phyloP scores from a whole-genome alignment of 2,888 invertebrate species.

The Itoplectis maculator region DNA sequence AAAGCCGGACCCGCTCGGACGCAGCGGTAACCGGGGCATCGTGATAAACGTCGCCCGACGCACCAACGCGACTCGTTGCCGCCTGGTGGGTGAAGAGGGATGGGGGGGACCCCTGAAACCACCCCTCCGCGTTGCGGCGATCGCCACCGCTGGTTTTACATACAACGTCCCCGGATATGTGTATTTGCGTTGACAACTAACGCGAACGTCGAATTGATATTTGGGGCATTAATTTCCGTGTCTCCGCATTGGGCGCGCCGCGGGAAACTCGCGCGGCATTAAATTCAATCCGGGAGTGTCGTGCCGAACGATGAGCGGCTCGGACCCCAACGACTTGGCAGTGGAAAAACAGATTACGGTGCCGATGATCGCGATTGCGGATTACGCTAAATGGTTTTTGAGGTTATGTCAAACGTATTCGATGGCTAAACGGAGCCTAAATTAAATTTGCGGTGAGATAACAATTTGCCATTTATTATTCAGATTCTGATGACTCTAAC shows the following conservation, averaged over 20 bases:
- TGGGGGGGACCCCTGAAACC: no score
- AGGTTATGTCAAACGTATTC: no score
- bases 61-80: neutral
- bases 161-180: neutral
- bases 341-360: no score
- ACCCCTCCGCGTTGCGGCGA: neutral
- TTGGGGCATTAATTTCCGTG: slow-evolving; percentile 40
- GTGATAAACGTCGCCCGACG: slow-evolving; percentile 58
- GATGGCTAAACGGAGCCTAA: no score
- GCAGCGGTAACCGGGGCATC: slow-evolving; percentile 35
- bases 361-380: no score
- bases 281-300: neutral
- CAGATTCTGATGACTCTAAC: no score
- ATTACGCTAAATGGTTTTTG: no score
- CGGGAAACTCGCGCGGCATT: neutral
- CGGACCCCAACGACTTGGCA: no score
- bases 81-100: no score
- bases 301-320: neutral
- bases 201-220: slow-evolving; percentile 28
- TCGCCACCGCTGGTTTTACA: neutral
- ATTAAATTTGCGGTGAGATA: no score
- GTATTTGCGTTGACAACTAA: slow-evolving; percentile 3
- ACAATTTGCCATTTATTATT: no score
- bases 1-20: slow-evolving; percentile 44
- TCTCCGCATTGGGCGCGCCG: neutral